phyloP scores from a whole-genome alignment of 2,797 vertebrate genomes.

The Neosilurus hyrtlii region DNA sequence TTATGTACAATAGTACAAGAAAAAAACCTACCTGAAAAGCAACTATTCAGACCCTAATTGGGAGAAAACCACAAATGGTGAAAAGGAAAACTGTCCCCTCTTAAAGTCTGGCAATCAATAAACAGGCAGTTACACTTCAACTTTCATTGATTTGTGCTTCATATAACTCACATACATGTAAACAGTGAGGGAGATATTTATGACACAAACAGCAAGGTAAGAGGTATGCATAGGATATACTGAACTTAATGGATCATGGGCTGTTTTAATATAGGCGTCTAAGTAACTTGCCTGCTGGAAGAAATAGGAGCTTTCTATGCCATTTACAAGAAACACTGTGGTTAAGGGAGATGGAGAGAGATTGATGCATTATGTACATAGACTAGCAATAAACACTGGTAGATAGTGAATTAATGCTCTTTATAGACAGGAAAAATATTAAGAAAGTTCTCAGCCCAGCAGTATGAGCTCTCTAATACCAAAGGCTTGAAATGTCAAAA shows the following conservation, averaged over 20 bases:
- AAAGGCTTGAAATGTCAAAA: slow-evolving; percentile 59
- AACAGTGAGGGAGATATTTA: slow-evolving; percentile 71
- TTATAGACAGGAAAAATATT: slow-evolving; percentile 14
- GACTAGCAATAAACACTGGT: slow-evolving; percentile 17
- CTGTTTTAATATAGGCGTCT: slow-evolving; percentile 20
- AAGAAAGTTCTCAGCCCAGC: slow-evolving; percentile 14
- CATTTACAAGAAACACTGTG: slow-evolving; percentile 30
- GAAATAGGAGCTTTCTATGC: background rate
- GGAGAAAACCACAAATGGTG: slow-evolving; percentile 65
- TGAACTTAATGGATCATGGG: background rate
- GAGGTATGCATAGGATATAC: slow-evolving; percentile 23
- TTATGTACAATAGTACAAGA: background rate
- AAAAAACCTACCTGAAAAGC: slow-evolving; percentile 50
- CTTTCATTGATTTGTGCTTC: slow-evolving; percentile 74
- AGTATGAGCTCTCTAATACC: slow-evolving; percentile 46
- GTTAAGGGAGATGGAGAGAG: slow-evolving; percentile 28
- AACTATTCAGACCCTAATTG: slow-evolving; percentile 63
- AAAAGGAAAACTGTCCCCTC: slow-evolving; percentile 65
- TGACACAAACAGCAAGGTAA: slow-evolving; percentile 61
- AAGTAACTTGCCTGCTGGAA: slow-evolving; percentile 21
- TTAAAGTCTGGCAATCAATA: slow-evolving; percentile 67
- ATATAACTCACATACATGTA: slow-evolving; percentile 70
- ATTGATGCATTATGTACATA: background rate
- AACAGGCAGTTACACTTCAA: slow-evolving; percentile 70
- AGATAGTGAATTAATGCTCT: slow-evolving; percentile 39